Evolutionary conservation across 2,113 vertebrate genomes (phyloP).

Genomic region (Ellobius talpinus): DNA sequence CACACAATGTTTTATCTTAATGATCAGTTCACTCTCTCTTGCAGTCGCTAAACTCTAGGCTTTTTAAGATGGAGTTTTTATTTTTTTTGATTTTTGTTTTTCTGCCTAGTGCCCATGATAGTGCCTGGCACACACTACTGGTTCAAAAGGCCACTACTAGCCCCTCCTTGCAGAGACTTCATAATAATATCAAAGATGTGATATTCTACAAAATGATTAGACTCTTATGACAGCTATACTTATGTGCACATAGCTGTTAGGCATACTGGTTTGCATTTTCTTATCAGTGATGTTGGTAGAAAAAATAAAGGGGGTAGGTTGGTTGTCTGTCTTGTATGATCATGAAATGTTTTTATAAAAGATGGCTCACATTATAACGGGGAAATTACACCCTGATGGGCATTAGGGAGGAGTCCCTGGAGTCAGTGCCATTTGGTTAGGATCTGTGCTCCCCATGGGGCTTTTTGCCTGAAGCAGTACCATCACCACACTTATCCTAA

Average conservation of each 20-base stretch:
- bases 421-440: conserved; percentile 16
- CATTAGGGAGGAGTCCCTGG: background rate
- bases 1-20: background rate
- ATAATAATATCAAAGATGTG: background rate
- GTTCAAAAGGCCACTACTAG: background rate
- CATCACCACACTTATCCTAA: background rate
- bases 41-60: background rate
- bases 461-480: conserved; percentile 8
- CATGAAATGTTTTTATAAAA: background rate
- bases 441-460: background rate
- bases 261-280: conserved; percentile 1
- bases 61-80: background rate
- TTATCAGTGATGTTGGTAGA: background rate
- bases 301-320: background rate
- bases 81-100: background rate
- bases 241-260: background rate
- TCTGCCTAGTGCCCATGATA: background rate
- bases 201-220: background rate
- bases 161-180: background rate
- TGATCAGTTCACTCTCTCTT: background rate
- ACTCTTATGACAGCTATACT: background rate
- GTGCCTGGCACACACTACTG: background rate
- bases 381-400: background rate
- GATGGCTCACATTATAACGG: background rate
- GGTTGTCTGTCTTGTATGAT: background rate